These are phyloP conservation scores for Euphonia xanthogaster DNA, from an alignment of 2,797 vertebrate species.

Conservation along the genomic window DNA sequence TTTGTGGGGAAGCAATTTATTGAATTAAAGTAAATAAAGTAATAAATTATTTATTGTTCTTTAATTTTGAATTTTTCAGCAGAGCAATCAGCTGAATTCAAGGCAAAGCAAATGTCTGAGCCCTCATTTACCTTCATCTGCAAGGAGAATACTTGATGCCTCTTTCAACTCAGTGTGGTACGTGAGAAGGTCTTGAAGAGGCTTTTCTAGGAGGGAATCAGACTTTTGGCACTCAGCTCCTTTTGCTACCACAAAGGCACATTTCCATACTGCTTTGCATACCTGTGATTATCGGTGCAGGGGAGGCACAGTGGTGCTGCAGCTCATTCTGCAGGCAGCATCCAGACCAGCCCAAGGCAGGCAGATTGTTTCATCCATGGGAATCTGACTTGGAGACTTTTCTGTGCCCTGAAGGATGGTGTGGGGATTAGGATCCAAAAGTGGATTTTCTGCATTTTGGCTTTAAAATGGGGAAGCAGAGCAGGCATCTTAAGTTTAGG, in stretches of 20 bases:
- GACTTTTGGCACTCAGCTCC: neutral
- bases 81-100: neutral
- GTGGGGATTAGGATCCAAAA: neutral
- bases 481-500: neutral
- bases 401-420: neutral
- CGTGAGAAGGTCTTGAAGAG: neutral
- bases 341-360: neutral
- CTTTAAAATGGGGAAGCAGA: neutral
- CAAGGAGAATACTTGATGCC: neutral
- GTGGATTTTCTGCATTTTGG: neutral
- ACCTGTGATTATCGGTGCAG: neutral
- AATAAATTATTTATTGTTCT: constrained; percentile 60
- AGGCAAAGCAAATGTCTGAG: neutral
- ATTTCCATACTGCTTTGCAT: neutral
- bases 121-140: neutral
- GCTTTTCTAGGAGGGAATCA: neutral
- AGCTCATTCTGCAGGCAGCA: neutral
- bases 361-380: neutral
- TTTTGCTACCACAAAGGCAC: neutral
- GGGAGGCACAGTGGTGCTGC: neutral
- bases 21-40: constrained; percentile 60
- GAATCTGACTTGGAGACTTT: neutral
- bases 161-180: neutral
- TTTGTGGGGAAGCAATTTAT: constrained; percentile 34
- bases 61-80: constrained; percentile 43